phyloP scores from a whole-genome alignment of 2,113 vertebrate genomes.

The Eublepharis macularius region DNA sequence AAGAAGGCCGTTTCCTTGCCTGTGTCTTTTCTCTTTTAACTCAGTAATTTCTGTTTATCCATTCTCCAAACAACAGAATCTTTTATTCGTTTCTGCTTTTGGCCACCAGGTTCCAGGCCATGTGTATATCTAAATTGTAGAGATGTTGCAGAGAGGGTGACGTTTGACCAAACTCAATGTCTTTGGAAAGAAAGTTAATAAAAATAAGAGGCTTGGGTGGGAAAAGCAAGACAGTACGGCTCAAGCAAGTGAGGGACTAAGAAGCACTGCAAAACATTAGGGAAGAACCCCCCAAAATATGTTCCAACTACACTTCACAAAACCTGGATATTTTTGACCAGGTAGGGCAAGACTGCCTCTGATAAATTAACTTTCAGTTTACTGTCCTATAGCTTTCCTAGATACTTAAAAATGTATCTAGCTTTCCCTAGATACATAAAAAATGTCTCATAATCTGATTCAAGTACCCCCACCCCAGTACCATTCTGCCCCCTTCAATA shows the following conservation, averaged over 20 bases:
- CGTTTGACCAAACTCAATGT: not conserved
- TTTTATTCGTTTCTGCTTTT: not conserved
- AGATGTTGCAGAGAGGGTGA: not conserved
- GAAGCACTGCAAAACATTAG: not conserved
- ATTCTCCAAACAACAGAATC: not conserved
- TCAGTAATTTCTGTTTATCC: not conserved
- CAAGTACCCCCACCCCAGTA: not conserved
- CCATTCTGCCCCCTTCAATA: not conserved
- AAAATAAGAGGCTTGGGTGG: not conserved
- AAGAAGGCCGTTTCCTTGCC: not conserved
- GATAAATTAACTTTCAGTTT: not conserved
- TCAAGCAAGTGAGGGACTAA: not conserved
- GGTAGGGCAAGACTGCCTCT: not conserved
- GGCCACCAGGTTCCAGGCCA: too few species aligned
- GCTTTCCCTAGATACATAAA: too few species aligned
- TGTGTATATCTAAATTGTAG: not conserved
- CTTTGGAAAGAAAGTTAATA: not conserved
- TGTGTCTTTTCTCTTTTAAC: not conserved
- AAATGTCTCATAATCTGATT: not conserved
- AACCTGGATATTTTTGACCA: not conserved
- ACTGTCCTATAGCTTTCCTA: too few species aligned
- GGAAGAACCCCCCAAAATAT: not conserved
- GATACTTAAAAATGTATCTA: too few species aligned
- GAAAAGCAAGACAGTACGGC: not conserved
- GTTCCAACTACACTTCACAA: not conserved